These are phyloP conservation scores for Xestobium rufovillosum DNA, from an alignment of 2,888 invertebrate genomes.

Conservation along the genomic window DNA sequence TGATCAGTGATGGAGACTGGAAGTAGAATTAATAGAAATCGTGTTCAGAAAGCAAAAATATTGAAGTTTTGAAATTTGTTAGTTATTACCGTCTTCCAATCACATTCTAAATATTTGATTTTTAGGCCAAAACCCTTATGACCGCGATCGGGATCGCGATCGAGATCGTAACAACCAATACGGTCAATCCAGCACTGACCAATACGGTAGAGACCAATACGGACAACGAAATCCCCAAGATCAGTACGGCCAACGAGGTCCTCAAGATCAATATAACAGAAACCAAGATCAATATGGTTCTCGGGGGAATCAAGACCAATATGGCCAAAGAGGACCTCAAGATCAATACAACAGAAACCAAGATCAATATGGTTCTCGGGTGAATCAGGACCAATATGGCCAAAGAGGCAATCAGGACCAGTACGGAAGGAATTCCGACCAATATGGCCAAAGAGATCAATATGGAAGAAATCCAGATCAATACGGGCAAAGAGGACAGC, in stretches of 20 bases:
- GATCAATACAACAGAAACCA: constrained; percentile 13
- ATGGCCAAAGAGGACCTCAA: constrained; percentile 6
- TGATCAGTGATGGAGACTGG: too few species aligned
- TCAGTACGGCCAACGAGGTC: constrained; percentile 17
- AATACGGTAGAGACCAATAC: too few species aligned
- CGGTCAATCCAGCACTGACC: too few species aligned
- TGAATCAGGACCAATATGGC: constrained; percentile 7
- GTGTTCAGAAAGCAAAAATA: too few species aligned
- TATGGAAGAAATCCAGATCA: constrained; percentile 8
- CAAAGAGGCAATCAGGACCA: background rate
- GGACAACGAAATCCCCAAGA: too few species aligned
- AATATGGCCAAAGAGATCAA: constrained; percentile 8
- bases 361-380: constrained; percentile 10
- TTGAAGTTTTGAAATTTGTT: too few species aligned
- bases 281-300: constrained; percentile 15
- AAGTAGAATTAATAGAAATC: too few species aligned
- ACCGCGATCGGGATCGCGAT: too few species aligned
- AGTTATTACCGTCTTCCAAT: too few species aligned
- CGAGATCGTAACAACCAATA: too few species aligned
- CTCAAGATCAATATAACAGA: constrained; percentile 20
- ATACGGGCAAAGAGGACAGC: background rate
- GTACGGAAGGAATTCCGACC: constrained; percentile 6
- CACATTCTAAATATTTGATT: too few species aligned
- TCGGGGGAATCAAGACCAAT: constrained; percentile 10
- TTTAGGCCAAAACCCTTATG: too few species aligned